Evolutionary conservation across 2,888 invertebrate genomes (phyloP).

Genomic region (Cynaeus angustus): DNA sequence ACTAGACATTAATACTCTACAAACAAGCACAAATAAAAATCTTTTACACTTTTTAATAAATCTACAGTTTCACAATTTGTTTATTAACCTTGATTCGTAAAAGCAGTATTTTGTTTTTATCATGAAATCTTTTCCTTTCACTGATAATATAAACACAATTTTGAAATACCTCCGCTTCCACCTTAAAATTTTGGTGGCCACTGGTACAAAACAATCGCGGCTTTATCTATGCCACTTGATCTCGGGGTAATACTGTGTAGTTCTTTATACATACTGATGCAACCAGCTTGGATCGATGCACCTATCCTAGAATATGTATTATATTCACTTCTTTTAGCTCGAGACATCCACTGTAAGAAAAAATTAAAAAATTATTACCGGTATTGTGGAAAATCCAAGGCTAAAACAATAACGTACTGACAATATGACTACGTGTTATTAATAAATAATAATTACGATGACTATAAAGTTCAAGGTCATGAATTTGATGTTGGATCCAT

Average conservation of each 20-base stretch:
- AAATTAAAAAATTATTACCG: neutral
- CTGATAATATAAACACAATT: too few species aligned
- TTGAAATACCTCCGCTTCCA: neutral
- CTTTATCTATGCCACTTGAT: conserved; percentile 68
- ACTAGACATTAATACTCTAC: too few species aligned
- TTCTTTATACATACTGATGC: conserved; percentile 50
- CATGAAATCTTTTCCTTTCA: too few species aligned
- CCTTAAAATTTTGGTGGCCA: conserved; percentile 53
- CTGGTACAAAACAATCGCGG: conserved; percentile 65
- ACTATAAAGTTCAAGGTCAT: neutral
- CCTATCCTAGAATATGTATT: neutral
- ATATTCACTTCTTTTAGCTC: neutral
- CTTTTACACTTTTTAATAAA: too few species aligned
- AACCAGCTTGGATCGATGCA: conserved; percentile 42
- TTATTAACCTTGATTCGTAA: neutral
- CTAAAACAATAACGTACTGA: neutral
- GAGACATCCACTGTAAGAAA: neutral
- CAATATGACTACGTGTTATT: neutral
- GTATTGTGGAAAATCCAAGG: neutral
- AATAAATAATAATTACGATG: too few species aligned
- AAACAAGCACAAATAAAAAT: too few species aligned
- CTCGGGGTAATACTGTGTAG: conserved; percentile 53
- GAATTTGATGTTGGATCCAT: neutral
- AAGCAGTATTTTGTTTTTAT: neutral
- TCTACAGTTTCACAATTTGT: neutral